Base-by-base conservation (phyloP, 1,140 invertebrate species). In the Vanessa atalanta region DNA sequence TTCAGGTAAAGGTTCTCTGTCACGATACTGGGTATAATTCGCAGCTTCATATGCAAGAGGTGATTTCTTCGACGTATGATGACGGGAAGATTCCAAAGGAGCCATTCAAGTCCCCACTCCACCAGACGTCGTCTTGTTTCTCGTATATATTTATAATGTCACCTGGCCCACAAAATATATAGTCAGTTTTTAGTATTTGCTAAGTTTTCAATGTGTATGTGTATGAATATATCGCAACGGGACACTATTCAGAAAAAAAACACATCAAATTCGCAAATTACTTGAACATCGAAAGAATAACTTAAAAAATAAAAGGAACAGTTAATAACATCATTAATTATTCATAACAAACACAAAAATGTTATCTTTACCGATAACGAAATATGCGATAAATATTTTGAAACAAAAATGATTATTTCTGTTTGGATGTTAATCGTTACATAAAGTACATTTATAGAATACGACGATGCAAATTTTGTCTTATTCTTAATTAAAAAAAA, bases 81-180 rank as follows among this genome's bases (percentile, higher is more conserved):
- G 97, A 97, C 1, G 98, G 98, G 83, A 99, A 98, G 77, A 98
- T 98, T 37, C 98, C 98, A 65, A 97, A 95, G 68, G 94, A 94
- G 43, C 97, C 97, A 73, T 96, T 95, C 60, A 98, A 94, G 79
- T 98, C 97, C 12, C 98, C 98, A 65, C 98, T 95, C 98, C 98
- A 99, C 98, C 98, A 99, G 8, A 97, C 97, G 85, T 98, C 97
- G n/a, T 96, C 95, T 86, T 98, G 97, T 85, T 98, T 98, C 81
- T 97, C 96, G 88, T 97, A 97, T 37, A 99, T 96, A 73, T 96
- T 96, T 78, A 99, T 97, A 13, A 97, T 93, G 87, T 99, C 97
- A 78, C 97, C 95, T 96, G 92, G 23, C 55, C 69, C 51, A 68
- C 43, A 53, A 48, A 57, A 47, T 72, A 16, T 12, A 57, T 57